Conservation (phyloP, 2,113 vertebrate species). For the Zosterops borbonicus region DNA sequence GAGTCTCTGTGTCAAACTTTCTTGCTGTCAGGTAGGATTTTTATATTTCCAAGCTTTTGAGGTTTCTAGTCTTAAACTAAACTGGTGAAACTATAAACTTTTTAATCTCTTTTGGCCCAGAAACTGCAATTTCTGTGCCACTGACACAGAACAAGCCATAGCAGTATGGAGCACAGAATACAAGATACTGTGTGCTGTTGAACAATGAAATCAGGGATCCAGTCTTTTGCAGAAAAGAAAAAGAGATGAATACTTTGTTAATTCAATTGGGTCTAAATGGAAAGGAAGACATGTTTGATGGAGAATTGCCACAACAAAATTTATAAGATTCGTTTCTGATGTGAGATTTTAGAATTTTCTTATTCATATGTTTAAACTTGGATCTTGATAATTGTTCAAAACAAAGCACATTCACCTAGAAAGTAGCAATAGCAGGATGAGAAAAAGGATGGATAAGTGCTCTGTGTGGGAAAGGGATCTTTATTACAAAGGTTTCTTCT, state of each 20-base stretch:
- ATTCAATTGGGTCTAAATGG: not conserved
- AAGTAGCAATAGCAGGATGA: not conserved
- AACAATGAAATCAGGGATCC: not conserved
- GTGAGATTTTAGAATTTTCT: not conserved
- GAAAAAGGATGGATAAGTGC: not conserved
- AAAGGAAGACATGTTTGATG: not conserved
- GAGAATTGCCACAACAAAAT: not conserved
- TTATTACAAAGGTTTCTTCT: not conserved
- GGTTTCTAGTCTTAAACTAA: conserved; percentile 45
- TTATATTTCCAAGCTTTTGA: conserved; percentile 39
- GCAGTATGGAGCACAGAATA: not conserved
- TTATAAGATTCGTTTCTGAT: not conserved
- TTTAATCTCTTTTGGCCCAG: conserved; percentile 18
- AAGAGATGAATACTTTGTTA: not conserved
- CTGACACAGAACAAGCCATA: not conserved
- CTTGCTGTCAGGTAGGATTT: conserved; percentile 45
- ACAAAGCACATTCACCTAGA: rapidly evolving
- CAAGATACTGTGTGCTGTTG: conserved; percentile 1
- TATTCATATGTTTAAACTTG: not conserved
- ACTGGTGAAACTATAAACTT: conserved; percentile 47
- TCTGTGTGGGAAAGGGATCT: not conserved
- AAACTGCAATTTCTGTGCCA: not conserved
- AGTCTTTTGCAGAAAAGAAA: conserved; percentile 1
- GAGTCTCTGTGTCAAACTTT: not conserved
- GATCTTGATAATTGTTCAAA: not conserved